phyloP scores from a whole-genome alignment of 2,113 vertebrate species.

The Pterocles gutturalis region DNA sequence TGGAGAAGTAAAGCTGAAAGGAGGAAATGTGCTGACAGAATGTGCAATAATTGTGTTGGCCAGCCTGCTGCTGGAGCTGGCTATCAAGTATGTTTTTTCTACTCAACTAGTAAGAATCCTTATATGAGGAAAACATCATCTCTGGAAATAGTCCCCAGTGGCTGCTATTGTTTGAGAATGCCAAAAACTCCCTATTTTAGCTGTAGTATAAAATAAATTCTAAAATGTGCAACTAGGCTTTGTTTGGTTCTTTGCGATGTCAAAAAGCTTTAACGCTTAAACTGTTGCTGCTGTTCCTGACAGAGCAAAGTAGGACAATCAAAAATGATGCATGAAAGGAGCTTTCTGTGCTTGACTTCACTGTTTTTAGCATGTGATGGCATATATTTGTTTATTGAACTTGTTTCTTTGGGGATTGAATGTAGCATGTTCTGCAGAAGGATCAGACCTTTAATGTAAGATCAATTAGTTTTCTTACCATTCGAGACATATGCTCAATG shows the following conservation, averaged over 20 bases:
- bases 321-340: slow-evolving; percentile 37
- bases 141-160: not conserved
- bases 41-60: slow-evolving; percentile 57
- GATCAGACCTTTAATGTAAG: not conserved
- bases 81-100: slow-evolving; percentile 24
- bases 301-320: slow-evolving; percentile 55
- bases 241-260: slow-evolving; percentile 26
- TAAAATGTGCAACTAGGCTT: not conserved
- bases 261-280: slow-evolving; percentile 11
- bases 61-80: slow-evolving; percentile 49
- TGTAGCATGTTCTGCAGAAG: not conserved
- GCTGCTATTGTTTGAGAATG: not conserved
- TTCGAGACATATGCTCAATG: not conserved
- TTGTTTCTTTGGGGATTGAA: not conserved
- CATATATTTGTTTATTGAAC: not conserved
- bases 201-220: slow-evolving; percentile 7
- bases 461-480: not conserved
- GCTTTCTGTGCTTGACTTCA: not conserved
- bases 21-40: slow-evolving; percentile 57
- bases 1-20: slow-evolving; percentile 41
- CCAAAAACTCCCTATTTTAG: not conserved
- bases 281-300: not conserved
- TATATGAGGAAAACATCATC: not conserved
- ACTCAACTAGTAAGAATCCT: not conserved
- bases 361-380: not conserved